Base-by-base conservation (phyloP, 1,140 invertebrate species). In the Drosophila virilis region DNA sequence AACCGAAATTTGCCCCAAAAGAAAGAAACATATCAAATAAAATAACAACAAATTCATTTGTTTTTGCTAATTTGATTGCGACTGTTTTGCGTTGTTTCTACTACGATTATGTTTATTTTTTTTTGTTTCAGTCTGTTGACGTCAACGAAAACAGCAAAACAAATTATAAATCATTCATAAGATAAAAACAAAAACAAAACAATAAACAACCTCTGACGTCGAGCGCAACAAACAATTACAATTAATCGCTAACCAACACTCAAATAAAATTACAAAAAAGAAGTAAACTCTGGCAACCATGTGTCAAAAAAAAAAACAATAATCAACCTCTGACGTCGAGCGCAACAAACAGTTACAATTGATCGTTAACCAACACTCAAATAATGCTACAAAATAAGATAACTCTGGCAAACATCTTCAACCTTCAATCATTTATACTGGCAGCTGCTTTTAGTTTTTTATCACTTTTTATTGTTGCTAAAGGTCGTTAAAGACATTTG, bases 91-190 rank as follows among this genome's bases (percentile, higher is more conserved):
- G 74, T 64, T 77, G 51, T 81, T 74, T 81, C 46, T 51, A 13
- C 40, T 42, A 28, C 22, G 22, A 40, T 65, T 69, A 58, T 67
- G 35, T 10, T 28, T 51, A 42, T 79, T 10, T 42, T 35, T 37
- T 43, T 45, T 0, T 2, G 3, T 8, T 48, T 48, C 12, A 15
- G 50, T 42, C 37, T 50, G 57, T 74, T 89, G 85, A 88, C 84
- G 85, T 84, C 83, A 90, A 62, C 80, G 58, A 70, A 82, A 78
- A 66, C 57, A 72, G 70, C 51, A 74, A 71, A 54, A 62, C 65
- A 77, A 71, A 22, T 51, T 69, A 84, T 77, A 79, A 89, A 73
- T 83, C 75, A 76, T 13, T 37, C 71, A 43, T 60, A 50, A 45
- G 54, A 10, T 38, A 71, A 40, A 62, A n/a, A 32, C 22, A 43